A percentile compares a stretch with the other conserved stretches of the same genome.
Conservation (phyloP, 2,888 invertebrate genomes). For the Latheticus oryzae region DNA sequence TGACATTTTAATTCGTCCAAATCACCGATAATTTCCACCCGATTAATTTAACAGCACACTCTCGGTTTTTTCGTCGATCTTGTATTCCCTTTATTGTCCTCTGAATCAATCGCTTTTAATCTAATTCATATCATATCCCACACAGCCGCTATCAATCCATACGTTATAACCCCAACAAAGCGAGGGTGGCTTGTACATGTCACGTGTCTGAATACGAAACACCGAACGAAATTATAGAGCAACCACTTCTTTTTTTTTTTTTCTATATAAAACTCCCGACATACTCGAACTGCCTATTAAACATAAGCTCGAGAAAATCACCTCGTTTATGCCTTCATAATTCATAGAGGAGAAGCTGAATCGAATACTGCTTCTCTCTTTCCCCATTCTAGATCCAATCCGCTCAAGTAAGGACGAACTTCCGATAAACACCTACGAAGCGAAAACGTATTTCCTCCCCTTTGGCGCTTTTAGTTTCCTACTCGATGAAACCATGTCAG, state of each 20-base stretch:
- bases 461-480: conserved; percentile 9
- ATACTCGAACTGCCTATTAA: conserved; percentile 13
- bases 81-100: conserved; percentile 8
- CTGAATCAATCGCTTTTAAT: conserved; percentile 32
- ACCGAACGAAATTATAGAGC: neutral
- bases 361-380: conserved; percentile 13
- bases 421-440: conserved; percentile 33
- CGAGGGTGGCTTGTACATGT: conserved; percentile 10
- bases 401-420: conserved; percentile 21
- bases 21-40: no score
- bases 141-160: conserved; percentile 31
- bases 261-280: conserved; percentile 5
- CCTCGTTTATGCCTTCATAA: conserved; percentile 31
- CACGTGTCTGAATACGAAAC: conserved; percentile 11
- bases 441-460: conserved; percentile 28
- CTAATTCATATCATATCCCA: conserved; percentile 38
- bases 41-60: conserved; percentile 8
- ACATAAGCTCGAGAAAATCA: conserved; percentile 28
- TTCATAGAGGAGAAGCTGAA: conserved; percentile 22
- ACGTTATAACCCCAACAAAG: conserved; percentile 21
- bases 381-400: conserved; percentile 25
- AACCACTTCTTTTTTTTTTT: conserved; percentile 1
- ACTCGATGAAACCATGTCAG: conserved; percentile 30
- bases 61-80: conserved; percentile 4
- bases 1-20: no score